Base-by-base conservation (phyloP, 2,888 invertebrate species). In the Osmoderma eremita region DNA sequence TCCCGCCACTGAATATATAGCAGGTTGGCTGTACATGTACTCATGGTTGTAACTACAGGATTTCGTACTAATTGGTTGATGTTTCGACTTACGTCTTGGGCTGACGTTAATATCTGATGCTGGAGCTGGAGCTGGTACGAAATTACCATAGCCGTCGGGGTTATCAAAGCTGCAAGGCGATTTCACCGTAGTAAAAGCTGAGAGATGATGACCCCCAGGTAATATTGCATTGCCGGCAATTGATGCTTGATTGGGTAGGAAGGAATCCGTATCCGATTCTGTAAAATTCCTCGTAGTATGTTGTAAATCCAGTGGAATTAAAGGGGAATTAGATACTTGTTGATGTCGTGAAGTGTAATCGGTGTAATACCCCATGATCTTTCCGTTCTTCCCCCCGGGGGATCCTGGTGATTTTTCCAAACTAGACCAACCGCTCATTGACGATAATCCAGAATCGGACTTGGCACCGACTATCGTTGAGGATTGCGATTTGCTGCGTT, bases 351-450 rank as follows among this genome's bases (percentile, higher is more conserved):
- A 58, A 42, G 63, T 71, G 1, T 67, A 65, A 30, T 74, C 73
- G 0, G 69, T 49, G 56, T 76, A 77, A 50, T 77, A 76, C 63
- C 73, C 76, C 41, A 73, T 67, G 4, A 70, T 67, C 67, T 74
- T 69, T 8, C 75, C 74, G 53, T 84, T 88, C 79, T 91, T 91
- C 0, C 5, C 10, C 30, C 30, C 30, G 1, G 93, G 92, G 0
- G 92, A 93, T 22, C 91, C 90, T 2, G 93, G 93, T 36, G 93
- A 93, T 83, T 93, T 93, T 80, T 94, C 93, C 75, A 93, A 83
- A 78, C 92, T 92, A 10, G 92, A 92, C 88, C 93, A 91, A 3
- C 93, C 93, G 77, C 92, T 93, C 90, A 94, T 91, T 4, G 94
- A 94, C 0, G 93, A 93, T 58, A 94, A 82, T 0, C 94, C 94